Evolutionary conservation across 2,888 invertebrate species (phyloP).

Genomic region (Byasa hedistus): DNA sequence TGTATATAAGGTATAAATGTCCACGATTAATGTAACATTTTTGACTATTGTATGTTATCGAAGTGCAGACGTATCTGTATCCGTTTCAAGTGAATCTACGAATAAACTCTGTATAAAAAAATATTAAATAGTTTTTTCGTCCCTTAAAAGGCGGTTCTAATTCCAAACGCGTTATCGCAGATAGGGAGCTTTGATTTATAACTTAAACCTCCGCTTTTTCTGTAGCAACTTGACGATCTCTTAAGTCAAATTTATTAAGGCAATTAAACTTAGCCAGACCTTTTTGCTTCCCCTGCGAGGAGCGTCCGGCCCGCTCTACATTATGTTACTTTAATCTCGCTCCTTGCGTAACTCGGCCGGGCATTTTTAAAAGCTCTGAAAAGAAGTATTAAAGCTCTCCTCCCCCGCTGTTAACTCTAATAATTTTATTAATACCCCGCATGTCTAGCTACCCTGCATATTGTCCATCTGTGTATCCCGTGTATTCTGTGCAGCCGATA

Average conservation of each 20-base stretch:
- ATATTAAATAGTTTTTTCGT: neutral
- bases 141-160: no score
- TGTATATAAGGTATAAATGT: no score
- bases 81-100: neutral
- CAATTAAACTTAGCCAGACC: slow-evolving; percentile 11
- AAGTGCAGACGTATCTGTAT: neutral
- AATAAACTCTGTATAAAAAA: neutral
- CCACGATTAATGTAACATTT: no score
- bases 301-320: neutral
- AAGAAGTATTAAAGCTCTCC: no score
- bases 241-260: slow-evolving; percentile 19
- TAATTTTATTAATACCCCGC: no score
- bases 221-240: slow-evolving; percentile 5
- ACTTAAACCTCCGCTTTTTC: neutral
- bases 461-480: no score
- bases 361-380: no score
- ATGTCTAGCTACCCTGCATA: no score
- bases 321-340: neutral
- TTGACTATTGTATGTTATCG: no score
- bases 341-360: neutral
- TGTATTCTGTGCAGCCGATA: no score
- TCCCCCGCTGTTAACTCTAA: no score
- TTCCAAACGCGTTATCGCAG: neutral
- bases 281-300: slow-evolving; percentile 4
- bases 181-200: neutral